Percentiles rank a stretch among this genome's conserved stretches.
These are phyloP conservation scores for Cyclura pinguis DNA, from an alignment of 2,797 vertebrate genomes.

Conservation along the genomic window DNA sequence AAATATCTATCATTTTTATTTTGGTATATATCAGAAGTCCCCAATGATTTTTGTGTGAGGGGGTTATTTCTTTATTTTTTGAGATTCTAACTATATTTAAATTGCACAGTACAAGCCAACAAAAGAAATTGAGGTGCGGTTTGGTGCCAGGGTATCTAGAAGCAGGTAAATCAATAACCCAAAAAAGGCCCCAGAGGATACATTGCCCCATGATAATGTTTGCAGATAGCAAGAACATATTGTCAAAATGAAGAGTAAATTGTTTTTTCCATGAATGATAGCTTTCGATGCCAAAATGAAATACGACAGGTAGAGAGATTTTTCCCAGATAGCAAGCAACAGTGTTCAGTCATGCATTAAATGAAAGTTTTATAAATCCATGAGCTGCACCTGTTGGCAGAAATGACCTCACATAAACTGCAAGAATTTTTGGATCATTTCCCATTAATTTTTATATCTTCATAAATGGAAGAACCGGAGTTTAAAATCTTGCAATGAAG, in stretches of 20 bases:
- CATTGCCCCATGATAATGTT: background rate
- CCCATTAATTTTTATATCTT: slow-evolving; percentile 37
- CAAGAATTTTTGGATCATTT: slow-evolving; percentile 11
- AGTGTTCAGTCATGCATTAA: slow-evolving; percentile 19
- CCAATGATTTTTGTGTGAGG: background rate
- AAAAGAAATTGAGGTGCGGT: slow-evolving; percentile 25
- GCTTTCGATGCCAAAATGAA: slow-evolving; percentile 37
- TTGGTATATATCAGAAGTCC: background rate
- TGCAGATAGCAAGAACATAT: slow-evolving; percentile 28
- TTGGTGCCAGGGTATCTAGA: slow-evolving; percentile 14
- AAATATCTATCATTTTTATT: background rate
- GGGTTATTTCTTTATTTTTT: background rate
- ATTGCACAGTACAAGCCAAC: slow-evolving; percentile 2
- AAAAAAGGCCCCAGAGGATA: slow-evolving; percentile 16
- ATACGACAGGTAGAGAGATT: slow-evolving; percentile 11
- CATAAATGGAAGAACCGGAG: background rate
- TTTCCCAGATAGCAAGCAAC: slow-evolving; percentile 35
- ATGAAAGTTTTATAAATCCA: slow-evolving; percentile 39
- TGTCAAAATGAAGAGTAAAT: slow-evolving; percentile 28
- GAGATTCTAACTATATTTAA: background rate
- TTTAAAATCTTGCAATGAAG: slow-evolving; percentile 7
- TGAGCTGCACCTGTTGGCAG: slow-evolving; percentile 20
- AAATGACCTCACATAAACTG: slow-evolving; percentile 30
- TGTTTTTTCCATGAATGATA: slow-evolving; percentile 40
- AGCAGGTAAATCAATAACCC: slow-evolving; percentile 41